These are phyloP conservation scores for Pluvialis apricaria DNA, from an alignment of 2,113 vertebrate genomes.

Conservation along the genomic window DNA sequence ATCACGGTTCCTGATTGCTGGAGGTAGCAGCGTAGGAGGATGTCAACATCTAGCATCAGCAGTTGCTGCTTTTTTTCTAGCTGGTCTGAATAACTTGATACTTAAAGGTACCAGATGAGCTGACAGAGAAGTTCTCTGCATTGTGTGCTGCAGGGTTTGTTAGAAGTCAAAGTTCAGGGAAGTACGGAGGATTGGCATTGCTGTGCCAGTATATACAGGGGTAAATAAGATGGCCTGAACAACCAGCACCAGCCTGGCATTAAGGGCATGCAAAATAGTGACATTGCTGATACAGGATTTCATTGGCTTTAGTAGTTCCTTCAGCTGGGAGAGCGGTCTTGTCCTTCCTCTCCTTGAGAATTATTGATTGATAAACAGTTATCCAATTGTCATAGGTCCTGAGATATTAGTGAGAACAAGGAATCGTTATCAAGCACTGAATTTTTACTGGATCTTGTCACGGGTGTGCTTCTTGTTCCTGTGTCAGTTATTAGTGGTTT, in stretches of 20 bases:
- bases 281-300: not conserved
- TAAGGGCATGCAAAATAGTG: not conserved
- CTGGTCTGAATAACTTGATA: slow-evolving; percentile 14
- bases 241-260: not conserved
- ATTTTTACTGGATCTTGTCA: not conserved
- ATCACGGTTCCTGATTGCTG: not conserved
- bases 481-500: not conserved
- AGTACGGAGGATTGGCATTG: not conserved
- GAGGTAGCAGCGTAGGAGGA: not conserved
- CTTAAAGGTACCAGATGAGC: not conserved
- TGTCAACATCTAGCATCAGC: not conserved
- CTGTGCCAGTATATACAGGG: not conserved
- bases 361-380: not conserved
- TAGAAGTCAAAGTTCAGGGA: not conserved
- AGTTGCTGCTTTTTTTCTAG: not conserved
- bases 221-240: not conserved
- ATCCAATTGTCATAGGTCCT: not conserved
- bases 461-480: not conserved
- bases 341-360: not conserved
- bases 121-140: not conserved
- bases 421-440: not conserved
- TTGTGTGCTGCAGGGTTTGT: not conserved
- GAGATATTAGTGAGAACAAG: not conserved
- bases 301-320: not conserved
- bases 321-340: not conserved